Evolutionary conservation across 1,140 invertebrate genomes (phyloP), one percentile per base, ranked within the genome.

Genomic region (Epicauta chinensis): DNA sequence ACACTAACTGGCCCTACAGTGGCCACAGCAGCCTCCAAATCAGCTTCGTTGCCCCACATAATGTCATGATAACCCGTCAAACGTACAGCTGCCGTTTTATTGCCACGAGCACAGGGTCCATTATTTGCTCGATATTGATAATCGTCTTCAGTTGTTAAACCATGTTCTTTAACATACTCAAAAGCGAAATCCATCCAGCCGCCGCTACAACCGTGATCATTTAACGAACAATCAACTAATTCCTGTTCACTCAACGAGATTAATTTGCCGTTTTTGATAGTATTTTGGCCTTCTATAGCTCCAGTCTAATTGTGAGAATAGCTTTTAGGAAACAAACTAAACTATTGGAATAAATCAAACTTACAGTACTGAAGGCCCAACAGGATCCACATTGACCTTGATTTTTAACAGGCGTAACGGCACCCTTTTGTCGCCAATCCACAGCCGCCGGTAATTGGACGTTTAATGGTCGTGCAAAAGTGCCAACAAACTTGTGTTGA

Each of bases 171-270:
- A 61, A 98, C 83, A 71, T 98, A 98, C 58, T 84, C 74, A 75
- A 94, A 93, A 39, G 87, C 89, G 55, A 85, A 75, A 73, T 94
- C 90, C 91, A 95, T 95, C 16, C 95, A 75, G 48, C 94, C 94
- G 61, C 94, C 94, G 57, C 89, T 82, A 72, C 95, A 98, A 37
- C 95, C 95, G 67, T 92, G 80, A 73, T 98, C 97, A 10, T 92
- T 93, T 40, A 65, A 62, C 2, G 91, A 94, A 68, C 96, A 98
- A 75, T 98, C 96, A n/a, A n/a, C n/a, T n/a, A n/a, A n/a, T n/a
- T n/a, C n/a, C n/a, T n/a, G n/a, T n/a, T n/a, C n/a, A n/a, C n/a
- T n/a, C n/a, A n/a, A n/a, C n/a, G n/a, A n/a, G n/a, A n/a, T n/a
- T n/a, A n/a, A n/a, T n/a, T n/a, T n/a, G n/a, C n/a, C n/a, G n/a